Evolutionary conservation across 2,113 vertebrate species (phyloP), one percentile per base, ranked within the genome.

Genomic region (Thymallus thymallus): DNA sequence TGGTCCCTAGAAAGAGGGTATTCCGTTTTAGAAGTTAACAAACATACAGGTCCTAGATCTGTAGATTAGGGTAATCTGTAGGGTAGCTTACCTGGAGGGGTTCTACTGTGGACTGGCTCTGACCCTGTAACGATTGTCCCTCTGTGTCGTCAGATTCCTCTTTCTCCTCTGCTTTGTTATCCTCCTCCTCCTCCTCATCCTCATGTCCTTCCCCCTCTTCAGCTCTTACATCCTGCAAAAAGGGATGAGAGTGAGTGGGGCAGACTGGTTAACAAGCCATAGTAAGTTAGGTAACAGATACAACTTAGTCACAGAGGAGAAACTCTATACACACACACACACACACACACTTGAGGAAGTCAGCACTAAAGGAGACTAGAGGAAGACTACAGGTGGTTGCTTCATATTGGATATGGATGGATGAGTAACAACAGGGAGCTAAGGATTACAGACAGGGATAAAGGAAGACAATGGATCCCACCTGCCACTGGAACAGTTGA

Each of bases 151-250:
- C 41, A 18, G 26, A 74, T n/a, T 75, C 81, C 0, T 76, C 75
- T 1, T 41, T 71, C 0, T 72, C 72, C n/a, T 48, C 72, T 0
- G 10, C 64, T 2, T 87, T 72, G 7, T 80, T 72, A 0, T 76
- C 65, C 1, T 79, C 74, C 0, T 75, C 71, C 1, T 80, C 77
- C 0, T 81, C 78, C 0, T 84, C 80, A 0, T 80, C 80, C 0
- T 82, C 81, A 0, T 80, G 68, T 22, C 78, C 74, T 12, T 69
- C 77, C n/a, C 46, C 20, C 0, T 30, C 80, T 68, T 80, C n/a
- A 55, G n/a, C 69, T 1, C 29, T 67, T 26, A 67, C 65, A 63
- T 86, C 84, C 90, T 90, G 76, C 9, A 3, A 78, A 16, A 62
- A 55, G 24, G 3, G 4, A 58, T 55, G 12, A 12, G 23, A 26